A percentile compares a stretch with the other conserved stretches of the same genome.
Conservation (phyloP, 2,888 invertebrate species). For the Polymixis flavicincta region DNA sequence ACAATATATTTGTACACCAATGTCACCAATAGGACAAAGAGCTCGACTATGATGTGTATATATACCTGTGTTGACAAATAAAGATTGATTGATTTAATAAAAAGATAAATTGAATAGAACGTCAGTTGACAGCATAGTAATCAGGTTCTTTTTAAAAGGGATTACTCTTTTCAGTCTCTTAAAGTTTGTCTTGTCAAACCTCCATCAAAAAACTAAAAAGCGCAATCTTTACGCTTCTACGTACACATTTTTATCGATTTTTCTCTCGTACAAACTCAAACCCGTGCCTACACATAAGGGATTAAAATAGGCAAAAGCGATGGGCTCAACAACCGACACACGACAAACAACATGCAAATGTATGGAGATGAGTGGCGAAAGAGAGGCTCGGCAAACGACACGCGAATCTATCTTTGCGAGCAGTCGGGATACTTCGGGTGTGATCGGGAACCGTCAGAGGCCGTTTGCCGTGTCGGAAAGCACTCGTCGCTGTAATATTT, state of each 20-base stretch:
- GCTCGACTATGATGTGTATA: too few relatives aligned
- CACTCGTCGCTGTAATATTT: constrained; percentile 38
- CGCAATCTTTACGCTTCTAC: not conserved
- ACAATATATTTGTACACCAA: too few relatives aligned
- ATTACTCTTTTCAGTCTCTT: not conserved
- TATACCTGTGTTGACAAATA: too few relatives aligned
- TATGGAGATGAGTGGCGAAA: constrained; percentile 64
- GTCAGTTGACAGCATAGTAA: not conserved
- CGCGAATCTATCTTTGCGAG: constrained; percentile 54
- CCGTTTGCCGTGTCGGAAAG: constrained; percentile 26
- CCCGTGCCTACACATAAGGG: constrained; percentile 36
- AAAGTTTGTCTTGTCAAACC: not conserved
- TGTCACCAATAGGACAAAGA: too few relatives aligned
- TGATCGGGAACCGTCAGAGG: not conserved
- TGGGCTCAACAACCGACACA: constrained; percentile 39
- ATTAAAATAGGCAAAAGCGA: constrained; percentile 52
- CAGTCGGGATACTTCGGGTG: constrained; percentile 27
- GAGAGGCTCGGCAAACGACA: constrained; percentile 64
- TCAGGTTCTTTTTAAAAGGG: not conserved
- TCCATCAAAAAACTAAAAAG: not conserved
- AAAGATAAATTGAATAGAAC: not conserved
- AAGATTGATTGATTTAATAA: too few relatives aligned
- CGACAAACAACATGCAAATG: constrained; percentile 67
- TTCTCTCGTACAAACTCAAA: constrained; percentile 22
- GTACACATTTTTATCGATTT: constrained; percentile 18